A percentile compares a stretch with the other conserved stretches of the same genome.
These are phyloP conservation scores for Corythaeola cristata DNA, from an alignment of 2,113 vertebrate genomes.

Conservation along the genomic window DNA sequence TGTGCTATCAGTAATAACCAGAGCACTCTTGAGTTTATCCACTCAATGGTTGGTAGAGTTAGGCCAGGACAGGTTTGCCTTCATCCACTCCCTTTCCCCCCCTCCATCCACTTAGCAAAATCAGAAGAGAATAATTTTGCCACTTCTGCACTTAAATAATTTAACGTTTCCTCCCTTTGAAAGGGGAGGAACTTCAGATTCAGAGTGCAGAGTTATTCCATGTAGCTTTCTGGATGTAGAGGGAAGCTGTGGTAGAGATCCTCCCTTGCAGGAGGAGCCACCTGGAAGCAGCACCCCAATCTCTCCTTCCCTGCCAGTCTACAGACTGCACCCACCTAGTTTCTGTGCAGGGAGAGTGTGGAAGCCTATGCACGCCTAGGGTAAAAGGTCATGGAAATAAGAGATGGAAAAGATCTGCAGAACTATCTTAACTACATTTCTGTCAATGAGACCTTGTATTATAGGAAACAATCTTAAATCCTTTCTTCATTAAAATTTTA, in stretches of 20 bases:
- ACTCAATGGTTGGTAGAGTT: not conserved
- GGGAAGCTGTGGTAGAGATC: not conserved
- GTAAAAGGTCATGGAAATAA: not conserved
- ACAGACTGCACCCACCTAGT: not conserved
- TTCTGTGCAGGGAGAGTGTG: too few species aligned
- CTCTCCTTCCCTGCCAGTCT: not conserved
- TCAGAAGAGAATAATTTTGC: not conserved
- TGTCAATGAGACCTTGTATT: not conserved
- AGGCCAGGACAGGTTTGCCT: not conserved
- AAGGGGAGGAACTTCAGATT: not conserved
- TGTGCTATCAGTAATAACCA: not conserved
- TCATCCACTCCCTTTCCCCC: accelerated
- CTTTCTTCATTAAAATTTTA: conserved; percentile 55
- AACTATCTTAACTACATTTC: not conserved
- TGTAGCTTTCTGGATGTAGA: not conserved
- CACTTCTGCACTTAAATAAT: not conserved
- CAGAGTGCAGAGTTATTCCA: not conserved
- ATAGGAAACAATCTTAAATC: not conserved
- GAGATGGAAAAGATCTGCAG: not conserved
- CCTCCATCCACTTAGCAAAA: not conserved
- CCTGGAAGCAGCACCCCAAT: not conserved
- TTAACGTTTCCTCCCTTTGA: not conserved
- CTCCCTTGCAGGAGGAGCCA: not conserved
- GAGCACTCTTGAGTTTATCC: not conserved
- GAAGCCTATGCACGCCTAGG: not conserved